phyloP scores from a whole-genome alignment of 1,140 invertebrate species.

The Maniola jurtina region DNA sequence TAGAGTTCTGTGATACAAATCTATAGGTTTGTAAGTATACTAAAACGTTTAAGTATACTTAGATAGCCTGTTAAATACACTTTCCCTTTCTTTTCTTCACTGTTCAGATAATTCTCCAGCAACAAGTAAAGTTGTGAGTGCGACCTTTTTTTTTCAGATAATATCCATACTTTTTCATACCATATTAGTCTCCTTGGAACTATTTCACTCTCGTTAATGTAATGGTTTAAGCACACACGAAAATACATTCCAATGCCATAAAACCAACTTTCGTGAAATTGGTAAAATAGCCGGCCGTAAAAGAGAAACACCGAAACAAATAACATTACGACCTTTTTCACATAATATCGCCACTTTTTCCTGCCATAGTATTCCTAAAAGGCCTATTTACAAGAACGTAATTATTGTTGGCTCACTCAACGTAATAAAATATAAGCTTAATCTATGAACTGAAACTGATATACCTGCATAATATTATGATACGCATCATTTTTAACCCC shows the following conservation, averaged over 20 bases:
- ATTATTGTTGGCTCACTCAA: background rate
- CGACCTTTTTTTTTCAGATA: background rate
- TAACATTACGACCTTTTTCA: conserved; percentile 2
- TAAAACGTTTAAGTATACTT: too few relatives aligned
- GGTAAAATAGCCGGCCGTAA: conserved; percentile 20
- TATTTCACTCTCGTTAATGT: background rate
- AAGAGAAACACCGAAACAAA: conserved; percentile 11
- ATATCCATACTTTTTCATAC: background rate
- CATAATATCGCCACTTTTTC: background rate
- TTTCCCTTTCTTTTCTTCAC: too few relatives aligned
- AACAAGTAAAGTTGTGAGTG: background rate
- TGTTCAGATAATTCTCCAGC: too few relatives aligned
- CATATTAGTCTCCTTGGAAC: background rate
- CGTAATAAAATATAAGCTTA: too few relatives aligned
- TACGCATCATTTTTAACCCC: too few relatives aligned
- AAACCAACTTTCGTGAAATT: conserved; percentile 23
- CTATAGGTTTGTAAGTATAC: too few relatives aligned
- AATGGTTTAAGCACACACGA: background rate
- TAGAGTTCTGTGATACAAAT: too few relatives aligned
- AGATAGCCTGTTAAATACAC: too few relatives aligned
- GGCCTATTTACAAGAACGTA: background rate
- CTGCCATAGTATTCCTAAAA: background rate
- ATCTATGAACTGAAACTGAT: too few relatives aligned
- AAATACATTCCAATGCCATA: conserved; percentile 16
- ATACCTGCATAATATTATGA: too few relatives aligned